These are phyloP conservation scores for Pachypanchax playfairii DNA, from an alignment of 2,113 vertebrate species.

Conservation along the genomic window DNA sequence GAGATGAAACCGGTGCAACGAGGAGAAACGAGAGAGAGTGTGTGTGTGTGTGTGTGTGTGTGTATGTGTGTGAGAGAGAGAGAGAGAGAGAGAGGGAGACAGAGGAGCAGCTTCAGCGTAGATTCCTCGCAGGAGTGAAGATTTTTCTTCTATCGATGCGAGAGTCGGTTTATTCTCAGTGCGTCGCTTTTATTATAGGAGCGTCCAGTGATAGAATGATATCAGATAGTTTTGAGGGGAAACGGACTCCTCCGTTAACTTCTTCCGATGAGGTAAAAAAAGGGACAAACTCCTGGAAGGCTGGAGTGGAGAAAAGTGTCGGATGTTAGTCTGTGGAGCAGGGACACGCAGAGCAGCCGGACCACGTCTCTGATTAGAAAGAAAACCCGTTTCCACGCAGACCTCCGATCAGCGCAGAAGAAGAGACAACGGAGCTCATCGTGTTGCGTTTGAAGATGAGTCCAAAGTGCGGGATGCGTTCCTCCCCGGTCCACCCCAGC, in stretches of 20 bases:
- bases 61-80: too few species aligned
- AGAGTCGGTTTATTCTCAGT: too few species aligned
- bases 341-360: too few species aligned
- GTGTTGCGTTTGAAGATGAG: conserved; percentile 10
- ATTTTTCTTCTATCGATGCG: not conserved
- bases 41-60: too few species aligned
- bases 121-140: not conserved
- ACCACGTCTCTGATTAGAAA: too few species aligned
- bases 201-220: conserved; percentile 28
- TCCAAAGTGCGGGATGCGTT: conserved; percentile 39
- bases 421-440: conserved; percentile 40
- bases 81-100: too few species aligned
- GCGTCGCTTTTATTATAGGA: not conserved
- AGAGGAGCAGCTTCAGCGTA: not conserved
- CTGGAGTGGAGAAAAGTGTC: too few species aligned
- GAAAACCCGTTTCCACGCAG: conserved; percentile 18
- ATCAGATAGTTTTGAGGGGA: not conserved
- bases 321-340: conserved; percentile 21
- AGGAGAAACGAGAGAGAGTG: too few species aligned
- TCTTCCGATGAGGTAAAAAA: conserved; percentile 24
- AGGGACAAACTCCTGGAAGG: too few species aligned
- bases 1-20: conserved; percentile 27
- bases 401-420: conserved; percentile 32
- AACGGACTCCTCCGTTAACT: conserved; percentile 49
- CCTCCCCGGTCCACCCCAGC: too few species aligned